Evolutionary conservation across 2,797 vertebrate species (phyloP).

Genomic region (Sebastes oblongus): DNA sequence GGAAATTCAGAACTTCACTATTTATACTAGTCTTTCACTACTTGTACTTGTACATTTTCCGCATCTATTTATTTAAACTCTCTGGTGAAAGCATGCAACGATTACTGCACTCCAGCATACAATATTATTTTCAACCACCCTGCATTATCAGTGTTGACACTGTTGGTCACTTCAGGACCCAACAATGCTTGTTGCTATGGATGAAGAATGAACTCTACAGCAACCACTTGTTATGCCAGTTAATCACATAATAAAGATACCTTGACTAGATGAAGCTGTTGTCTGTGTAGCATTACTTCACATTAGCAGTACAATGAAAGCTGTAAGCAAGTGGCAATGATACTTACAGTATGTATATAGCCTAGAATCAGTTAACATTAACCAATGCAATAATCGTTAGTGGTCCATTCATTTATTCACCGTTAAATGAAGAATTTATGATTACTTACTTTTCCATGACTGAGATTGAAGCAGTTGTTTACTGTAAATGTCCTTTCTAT

Average conservation of each 20-base stretch:
- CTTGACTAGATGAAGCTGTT: background rate
- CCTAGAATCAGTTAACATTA: background rate
- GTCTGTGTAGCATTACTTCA: background rate
- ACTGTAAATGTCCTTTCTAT: background rate
- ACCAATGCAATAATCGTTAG: background rate
- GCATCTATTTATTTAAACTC: background rate
- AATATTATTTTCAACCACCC: background rate
- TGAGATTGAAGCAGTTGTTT: background rate
- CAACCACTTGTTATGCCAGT: background rate
- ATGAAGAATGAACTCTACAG: background rate
- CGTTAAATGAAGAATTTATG: background rate
- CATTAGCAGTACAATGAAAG: background rate
- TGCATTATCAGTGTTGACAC: background rate
- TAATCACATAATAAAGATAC: background rate
- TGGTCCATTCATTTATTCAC: background rate
- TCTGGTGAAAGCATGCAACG: background rate
- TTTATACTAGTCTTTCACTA: background rate
- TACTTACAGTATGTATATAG: background rate
- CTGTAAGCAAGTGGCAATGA: background rate
- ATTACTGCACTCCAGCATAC: background rate
- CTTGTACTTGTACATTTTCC: background rate
- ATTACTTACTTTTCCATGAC: background rate
- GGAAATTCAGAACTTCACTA: background rate
- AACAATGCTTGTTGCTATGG: background rate
- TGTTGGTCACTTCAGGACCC: background rate